Percentiles rank a stretch among this genome's conserved stretches.
These are phyloP conservation scores for Drosophila greeni DNA, from an alignment of 2,888 invertebrate species.

Conservation along the genomic window DNA sequence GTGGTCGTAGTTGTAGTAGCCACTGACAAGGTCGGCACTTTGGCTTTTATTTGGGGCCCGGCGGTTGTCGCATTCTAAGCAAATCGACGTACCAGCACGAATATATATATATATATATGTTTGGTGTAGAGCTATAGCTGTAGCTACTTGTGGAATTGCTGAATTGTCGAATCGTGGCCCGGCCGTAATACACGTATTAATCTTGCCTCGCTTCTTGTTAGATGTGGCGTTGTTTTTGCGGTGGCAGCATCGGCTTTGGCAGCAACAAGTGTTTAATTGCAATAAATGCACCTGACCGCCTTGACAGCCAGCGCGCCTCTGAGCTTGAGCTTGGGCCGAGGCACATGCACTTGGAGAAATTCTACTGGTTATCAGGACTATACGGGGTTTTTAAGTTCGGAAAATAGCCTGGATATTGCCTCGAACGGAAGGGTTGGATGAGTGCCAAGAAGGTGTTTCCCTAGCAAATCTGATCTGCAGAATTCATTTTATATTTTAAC, in stretches of 20 bases:
- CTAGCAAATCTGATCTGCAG: too few relatives aligned
- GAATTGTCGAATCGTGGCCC: conserved; percentile 44
- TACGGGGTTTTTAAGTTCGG: background rate
- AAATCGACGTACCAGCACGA: conserved; percentile 37
- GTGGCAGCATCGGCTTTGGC: conserved; percentile 46
- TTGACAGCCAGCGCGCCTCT: conserved; percentile 50
- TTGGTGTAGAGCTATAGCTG: background rate
- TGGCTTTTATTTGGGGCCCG: conserved; percentile 69
- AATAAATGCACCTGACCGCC: conserved; percentile 72
- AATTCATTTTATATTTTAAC: too few relatives aligned
- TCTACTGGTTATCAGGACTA: background rate
- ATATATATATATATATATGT: background rate
- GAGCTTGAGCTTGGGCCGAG: conserved; percentile 46
- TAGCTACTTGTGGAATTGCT: conserved; percentile 18
- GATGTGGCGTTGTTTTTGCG: conserved; percentile 52
- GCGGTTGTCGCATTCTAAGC: conserved; percentile 63
- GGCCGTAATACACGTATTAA: conserved; percentile 46
- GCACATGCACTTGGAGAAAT: background rate
- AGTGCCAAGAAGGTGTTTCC: background rate
- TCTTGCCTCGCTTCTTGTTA: conserved; percentile 54
- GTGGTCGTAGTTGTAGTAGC: conserved; percentile 36
- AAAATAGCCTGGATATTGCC: background rate
- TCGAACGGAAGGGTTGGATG: rapidly evolving
- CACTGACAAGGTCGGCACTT: conserved; percentile 66
- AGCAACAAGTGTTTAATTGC: conserved; percentile 73